Percentiles rank a stretch among this genome's conserved stretches.
Conservation (phyloP, 1,140 invertebrate species). For the Ceratitis capitata region DNA sequence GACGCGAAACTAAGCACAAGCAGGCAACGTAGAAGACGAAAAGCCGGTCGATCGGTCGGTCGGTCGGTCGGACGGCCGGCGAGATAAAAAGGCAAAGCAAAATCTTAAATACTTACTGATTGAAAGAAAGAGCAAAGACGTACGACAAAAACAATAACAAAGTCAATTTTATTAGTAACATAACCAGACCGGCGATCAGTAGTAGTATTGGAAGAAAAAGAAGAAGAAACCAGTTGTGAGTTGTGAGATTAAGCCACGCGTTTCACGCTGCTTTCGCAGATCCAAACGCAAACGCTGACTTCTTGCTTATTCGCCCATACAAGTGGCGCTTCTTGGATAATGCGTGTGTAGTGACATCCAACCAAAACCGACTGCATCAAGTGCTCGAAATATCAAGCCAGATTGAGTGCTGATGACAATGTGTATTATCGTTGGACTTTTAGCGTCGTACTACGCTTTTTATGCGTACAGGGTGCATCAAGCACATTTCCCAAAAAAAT, state of each 20-base stretch:
- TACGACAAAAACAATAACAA: neutral
- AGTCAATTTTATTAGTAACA: neutral
- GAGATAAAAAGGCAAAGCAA: neutral
- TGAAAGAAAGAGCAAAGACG: slow-evolving; percentile 1
- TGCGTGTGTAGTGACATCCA: too few species aligned
- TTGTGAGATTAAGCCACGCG: neutral
- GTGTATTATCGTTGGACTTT: neutral
- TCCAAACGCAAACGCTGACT: too few species aligned
- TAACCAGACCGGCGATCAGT: neutral
- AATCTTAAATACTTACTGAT: neutral
- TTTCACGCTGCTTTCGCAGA: too few species aligned
- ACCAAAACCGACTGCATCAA: neutral
- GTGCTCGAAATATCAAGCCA: neutral
- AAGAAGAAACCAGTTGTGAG: neutral
- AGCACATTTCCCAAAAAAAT: too few species aligned
- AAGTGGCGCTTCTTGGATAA: neutral
- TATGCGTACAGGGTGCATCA: too few species aligned
- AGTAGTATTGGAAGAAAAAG: neutral
- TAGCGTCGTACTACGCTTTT: neutral
- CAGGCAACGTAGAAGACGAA: neutral
- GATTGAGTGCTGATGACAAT: neutral
- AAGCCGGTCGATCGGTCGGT: too few species aligned
- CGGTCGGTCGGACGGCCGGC: neutral
- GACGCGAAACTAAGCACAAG: neutral
- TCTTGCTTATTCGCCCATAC: neutral